phyloP scores from a whole-genome alignment of 2,888 invertebrate genomes.

The Osmoderma eremita region DNA sequence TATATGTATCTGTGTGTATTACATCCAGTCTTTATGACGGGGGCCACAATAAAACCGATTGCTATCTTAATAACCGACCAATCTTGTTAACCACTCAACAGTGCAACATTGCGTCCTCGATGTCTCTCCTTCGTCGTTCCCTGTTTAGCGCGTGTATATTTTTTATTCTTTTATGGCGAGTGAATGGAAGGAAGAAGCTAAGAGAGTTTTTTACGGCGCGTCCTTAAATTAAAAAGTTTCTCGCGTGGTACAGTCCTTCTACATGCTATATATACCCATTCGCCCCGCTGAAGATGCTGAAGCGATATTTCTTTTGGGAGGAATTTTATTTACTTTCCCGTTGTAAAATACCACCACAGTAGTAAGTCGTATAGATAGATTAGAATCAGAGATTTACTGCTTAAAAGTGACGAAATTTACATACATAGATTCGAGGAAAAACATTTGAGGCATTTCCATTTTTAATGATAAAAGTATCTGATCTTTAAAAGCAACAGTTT shows the following conservation, averaged over 20 bases:
- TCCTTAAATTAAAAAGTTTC: constrained; percentile 37
- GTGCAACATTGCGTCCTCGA: constrained; percentile 60
- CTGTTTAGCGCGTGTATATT: constrained; percentile 13
- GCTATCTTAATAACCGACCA: constrained; percentile 65
- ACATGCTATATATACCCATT: neutral
- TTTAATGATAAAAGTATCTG: no score
- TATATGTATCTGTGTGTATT: constrained; percentile 57
- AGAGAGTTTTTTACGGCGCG: constrained; percentile 30
- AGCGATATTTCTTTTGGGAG: neutral
- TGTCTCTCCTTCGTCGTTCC: constrained; percentile 41
- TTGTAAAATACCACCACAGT: neutral
- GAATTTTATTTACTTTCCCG: constrained; percentile 8
- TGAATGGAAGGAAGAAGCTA: no score
- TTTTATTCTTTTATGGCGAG: constrained; percentile 29
- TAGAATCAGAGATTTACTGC: no score
- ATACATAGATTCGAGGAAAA: neutral
- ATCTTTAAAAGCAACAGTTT: no score
- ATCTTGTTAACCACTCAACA: constrained; percentile 64
- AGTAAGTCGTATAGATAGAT: no score
- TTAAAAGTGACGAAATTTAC: neutral
- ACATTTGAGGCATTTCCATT: neutral
- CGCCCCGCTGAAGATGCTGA: neutral
- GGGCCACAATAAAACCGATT: constrained; percentile 63
- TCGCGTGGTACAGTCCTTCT: neutral
- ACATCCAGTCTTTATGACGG: constrained; percentile 62